Percentiles rank a stretch among this genome's conserved stretches.
phyloP scores from a whole-genome alignment of 2,888 invertebrate genomes.

The Charanyca ferruginea region DNA sequence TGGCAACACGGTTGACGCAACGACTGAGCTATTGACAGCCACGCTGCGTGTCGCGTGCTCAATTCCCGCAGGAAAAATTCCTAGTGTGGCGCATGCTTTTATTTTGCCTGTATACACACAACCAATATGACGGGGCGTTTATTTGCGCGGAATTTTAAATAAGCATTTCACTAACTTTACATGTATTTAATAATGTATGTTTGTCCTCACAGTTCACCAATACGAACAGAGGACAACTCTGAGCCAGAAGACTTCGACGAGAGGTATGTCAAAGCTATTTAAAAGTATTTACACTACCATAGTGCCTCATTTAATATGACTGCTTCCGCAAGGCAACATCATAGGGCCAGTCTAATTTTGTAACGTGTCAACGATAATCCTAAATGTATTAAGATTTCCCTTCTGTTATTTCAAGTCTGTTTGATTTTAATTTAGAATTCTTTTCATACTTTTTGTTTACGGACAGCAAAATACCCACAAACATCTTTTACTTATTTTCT shows the following conservation, averaged over 20 bases:
- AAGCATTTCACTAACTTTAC: slow-evolving; percentile 9
- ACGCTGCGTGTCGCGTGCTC: no score
- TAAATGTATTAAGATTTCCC: background rate
- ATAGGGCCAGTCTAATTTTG: slow-evolving; percentile 3
- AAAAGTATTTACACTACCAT: background rate
- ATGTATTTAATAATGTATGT: background rate
- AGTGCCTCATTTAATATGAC: background rate
- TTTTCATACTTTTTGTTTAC: no score
- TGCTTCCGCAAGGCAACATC: background rate
- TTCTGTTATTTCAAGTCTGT: background rate
- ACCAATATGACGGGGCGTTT: no score
- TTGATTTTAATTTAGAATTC: background rate
- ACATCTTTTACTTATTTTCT: no score
- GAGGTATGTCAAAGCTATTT: slow-evolving; percentile 43
- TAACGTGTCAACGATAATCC: background rate
- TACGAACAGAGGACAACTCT: slow-evolving; percentile 64
- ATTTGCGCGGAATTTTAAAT: background rate
- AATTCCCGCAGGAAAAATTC: no score
- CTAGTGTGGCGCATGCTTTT: no score
- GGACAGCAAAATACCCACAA: background rate
- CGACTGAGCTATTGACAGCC: no score
- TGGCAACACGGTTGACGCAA: no score
- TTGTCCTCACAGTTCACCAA: slow-evolving; percentile 51
- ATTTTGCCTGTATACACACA: no score
- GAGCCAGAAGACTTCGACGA: slow-evolving; percentile 60